Evolutionary conservation across 2,113 vertebrate species (phyloP).

Genomic region (Clarias macrocephalus): DNA sequence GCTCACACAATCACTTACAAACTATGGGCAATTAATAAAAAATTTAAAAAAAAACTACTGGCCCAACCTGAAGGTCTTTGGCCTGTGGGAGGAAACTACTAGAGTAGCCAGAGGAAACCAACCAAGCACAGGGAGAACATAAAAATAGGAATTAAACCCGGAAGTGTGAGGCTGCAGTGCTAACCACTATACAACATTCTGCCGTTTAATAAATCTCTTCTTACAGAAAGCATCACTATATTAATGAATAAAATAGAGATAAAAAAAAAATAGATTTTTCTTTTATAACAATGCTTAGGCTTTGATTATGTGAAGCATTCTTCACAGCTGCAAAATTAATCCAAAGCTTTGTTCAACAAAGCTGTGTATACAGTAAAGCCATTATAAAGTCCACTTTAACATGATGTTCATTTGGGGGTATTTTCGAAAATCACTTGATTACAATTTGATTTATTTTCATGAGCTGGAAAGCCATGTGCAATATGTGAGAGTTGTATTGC

Average conservation of each 20-base stretch:
- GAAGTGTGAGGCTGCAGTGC: too few species aligned
- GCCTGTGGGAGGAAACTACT: too few species aligned
- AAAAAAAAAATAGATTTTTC: not conserved
- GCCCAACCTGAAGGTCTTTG: too few species aligned
- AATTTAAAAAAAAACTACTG: too few species aligned
- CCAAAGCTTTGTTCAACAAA: not conserved
- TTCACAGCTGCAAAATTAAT: not conserved
- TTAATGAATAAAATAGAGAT: not conserved
- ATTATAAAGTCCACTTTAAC: not conserved
- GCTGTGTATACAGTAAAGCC: not conserved
- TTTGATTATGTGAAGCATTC: not conserved
- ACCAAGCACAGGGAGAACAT: too few species aligned
- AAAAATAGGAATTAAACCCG: too few species aligned
- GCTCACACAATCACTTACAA: too few species aligned
- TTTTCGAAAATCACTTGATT: not conserved
- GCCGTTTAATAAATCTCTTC: not conserved
- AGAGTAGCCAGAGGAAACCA: too few species aligned
- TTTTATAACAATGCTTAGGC: not conserved
- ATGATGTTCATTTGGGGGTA: not conserved
- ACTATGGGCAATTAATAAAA: too few species aligned
- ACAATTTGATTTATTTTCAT: not conserved
- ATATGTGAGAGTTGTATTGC: not conserved
- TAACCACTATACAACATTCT: too few species aligned
- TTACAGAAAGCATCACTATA: not conserved
- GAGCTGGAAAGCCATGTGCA: not conserved